A percentile compares a stretch with the other conserved stretches of the same genome.
These are phyloP conservation scores for Scalopus aquaticus DNA, from an alignment of 2,113 vertebrate genomes.

Conservation along the genomic window DNA sequence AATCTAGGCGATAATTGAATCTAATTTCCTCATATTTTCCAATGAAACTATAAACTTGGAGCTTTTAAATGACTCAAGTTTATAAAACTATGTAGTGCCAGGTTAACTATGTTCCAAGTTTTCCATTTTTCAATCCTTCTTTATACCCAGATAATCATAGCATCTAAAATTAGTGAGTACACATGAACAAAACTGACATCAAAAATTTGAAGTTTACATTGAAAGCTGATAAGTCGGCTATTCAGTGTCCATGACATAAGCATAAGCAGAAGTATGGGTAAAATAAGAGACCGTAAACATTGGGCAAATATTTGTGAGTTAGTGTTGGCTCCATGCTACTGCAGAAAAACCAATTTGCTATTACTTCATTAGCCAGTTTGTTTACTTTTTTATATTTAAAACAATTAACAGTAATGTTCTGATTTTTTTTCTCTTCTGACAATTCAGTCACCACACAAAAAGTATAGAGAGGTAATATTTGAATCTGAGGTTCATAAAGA, in stretches of 20 bases:
- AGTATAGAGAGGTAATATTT: neutral
- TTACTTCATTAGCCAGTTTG: neutral
- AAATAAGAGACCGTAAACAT: neutral
- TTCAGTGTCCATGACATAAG: neutral
- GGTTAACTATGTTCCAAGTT: neutral
- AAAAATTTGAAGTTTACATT: neutral
- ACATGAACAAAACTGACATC: neutral
- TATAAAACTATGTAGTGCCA: neutral
- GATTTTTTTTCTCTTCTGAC: neutral
- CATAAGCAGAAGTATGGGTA: neutral
- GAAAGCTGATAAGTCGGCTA: neutral
- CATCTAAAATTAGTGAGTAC: neutral
- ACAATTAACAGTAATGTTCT: neutral
- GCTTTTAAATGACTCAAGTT: neutral
- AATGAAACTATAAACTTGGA: neutral
- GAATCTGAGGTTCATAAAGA: neutral
- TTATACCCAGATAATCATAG: neutral
- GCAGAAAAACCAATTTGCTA: neutral
- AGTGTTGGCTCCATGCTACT: neutral
- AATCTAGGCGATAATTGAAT: neutral
- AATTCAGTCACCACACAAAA: neutral
- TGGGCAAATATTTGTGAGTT: neutral
- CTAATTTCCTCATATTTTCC: constrained; percentile 33
- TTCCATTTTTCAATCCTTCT: neutral
- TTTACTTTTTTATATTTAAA: neutral